Evolutionary conservation across 2,113 vertebrate genomes (phyloP).

Genomic region (Rhinopithecus roxellana): DNA sequence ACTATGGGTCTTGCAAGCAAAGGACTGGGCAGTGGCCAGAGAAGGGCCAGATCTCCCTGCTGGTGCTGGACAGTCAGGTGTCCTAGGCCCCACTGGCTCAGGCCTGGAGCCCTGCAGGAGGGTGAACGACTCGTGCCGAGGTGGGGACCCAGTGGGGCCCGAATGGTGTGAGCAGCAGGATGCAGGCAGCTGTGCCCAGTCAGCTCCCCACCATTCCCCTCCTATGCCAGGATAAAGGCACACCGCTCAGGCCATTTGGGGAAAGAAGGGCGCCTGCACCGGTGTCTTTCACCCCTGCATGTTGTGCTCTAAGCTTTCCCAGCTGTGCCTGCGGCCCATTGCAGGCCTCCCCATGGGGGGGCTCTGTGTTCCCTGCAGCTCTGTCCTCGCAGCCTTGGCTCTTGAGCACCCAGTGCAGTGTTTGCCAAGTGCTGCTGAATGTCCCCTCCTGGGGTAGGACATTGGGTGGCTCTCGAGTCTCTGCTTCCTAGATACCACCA

Average conservation of each 20-base stretch:
- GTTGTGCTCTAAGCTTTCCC: neutral
- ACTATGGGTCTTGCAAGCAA: neutral
- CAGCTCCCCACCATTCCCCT: neutral
- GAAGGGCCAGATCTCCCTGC: neutral
- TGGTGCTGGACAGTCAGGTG: neutral
- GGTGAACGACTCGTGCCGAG: neutral
- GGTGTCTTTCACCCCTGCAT: neutral
- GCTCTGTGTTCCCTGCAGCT: neutral
- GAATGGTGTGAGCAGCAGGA: neutral
- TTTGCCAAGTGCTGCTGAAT: neutral
- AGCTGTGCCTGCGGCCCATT: neutral
- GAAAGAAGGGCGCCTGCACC: rapidly evolving
- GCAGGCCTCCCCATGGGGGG: rapidly evolving
- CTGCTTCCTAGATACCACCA: neutral
- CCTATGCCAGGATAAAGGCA: neutral
- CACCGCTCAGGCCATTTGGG: neutral
- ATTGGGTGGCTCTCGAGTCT: neutral
- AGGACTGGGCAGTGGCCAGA: neutral
- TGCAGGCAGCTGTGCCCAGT: rapidly evolving
- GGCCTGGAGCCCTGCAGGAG: neutral
- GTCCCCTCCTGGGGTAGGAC: neutral
- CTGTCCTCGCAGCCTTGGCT: neutral
- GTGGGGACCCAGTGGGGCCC: neutral
- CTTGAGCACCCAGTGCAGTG: neutral
- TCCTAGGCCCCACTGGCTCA: neutral